Percentiles rank a stretch among this genome's conserved stretches.
These are phyloP conservation scores for Cantharis lateralis DNA, from an alignment of 2,888 invertebrate genomes.

Conservation along the genomic window DNA sequence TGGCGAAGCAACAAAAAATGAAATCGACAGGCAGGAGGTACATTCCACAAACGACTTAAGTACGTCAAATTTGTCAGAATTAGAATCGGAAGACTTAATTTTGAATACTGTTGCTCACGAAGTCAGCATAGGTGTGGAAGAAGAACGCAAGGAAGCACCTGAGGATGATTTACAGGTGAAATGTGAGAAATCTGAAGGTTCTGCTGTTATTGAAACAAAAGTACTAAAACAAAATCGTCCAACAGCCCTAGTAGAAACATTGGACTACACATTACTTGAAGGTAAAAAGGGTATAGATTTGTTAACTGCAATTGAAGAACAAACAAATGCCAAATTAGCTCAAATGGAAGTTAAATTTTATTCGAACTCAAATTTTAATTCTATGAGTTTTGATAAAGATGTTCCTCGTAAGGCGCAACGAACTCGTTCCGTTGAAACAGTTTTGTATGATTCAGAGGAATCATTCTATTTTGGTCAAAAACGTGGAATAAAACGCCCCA, in stretches of 20 bases:
- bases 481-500: constrained; percentile 44
- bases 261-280: constrained; percentile 45
- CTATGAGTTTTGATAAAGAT: constrained; percentile 27
- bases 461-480: constrained; percentile 31
- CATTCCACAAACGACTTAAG: not conserved
- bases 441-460: constrained; percentile 31
- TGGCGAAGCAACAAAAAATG: not conserved
- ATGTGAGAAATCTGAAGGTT: constrained; percentile 3
- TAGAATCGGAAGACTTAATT: not conserved
- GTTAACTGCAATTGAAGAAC: constrained; percentile 47
- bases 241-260: constrained; percentile 39
- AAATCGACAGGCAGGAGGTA: not conserved
- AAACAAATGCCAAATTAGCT: constrained; percentile 44
- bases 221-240: constrained; percentile 1
- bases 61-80: not conserved
- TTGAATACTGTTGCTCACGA: not conserved
- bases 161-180: not conserved
- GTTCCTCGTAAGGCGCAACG: constrained; percentile 41
- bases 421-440: constrained; percentile 46
- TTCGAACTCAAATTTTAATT: constrained; percentile 43
- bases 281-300: constrained; percentile 49
- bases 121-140: not conserved
- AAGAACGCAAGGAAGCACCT: not conserved
- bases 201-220: constrained; percentile 18
- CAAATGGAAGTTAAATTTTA: constrained; percentile 35